phyloP scores from a whole-genome alignment of 1,140 invertebrate species.

The Scylla paramamosain region DNA sequence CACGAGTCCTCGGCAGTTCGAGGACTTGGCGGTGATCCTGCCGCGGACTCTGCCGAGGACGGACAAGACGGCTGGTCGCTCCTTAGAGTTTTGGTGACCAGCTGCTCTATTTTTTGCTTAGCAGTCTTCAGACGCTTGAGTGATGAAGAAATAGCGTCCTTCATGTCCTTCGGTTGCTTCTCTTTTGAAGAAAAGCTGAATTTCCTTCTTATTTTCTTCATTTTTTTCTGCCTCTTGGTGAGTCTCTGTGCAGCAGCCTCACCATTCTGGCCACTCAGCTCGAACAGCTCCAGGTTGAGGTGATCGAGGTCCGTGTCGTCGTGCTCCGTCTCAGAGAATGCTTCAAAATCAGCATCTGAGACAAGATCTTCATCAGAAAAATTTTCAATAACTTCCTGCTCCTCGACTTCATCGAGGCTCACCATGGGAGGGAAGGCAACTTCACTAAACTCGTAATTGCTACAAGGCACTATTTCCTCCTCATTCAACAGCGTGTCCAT shows the following conservation, averaged over 20 bases:
- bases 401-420: constrained; percentile 61
- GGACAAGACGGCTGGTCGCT: constrained; percentile 37
- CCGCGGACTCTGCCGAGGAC: constrained; percentile 65
- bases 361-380: constrained; percentile 75
- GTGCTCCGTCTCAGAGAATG: constrained; percentile 75
- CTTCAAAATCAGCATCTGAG: constrained; percentile 71
- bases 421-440: constrained; percentile 64
- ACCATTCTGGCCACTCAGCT: constrained; percentile 29
- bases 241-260: constrained; percentile 61
- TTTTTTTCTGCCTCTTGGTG: constrained; percentile 67
- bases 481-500: constrained; percentile 54
- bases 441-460: constrained; percentile 73
- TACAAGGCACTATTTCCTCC: constrained; percentile 72
- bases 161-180: constrained; percentile 74
- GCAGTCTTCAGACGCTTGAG: constrained; percentile 73
- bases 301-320: constrained; percentile 76
- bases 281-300: constrained; percentile 75
- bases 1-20: background rate
- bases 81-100: constrained; percentile 70
- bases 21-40: background rate
- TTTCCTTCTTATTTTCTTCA: constrained; percentile 74
- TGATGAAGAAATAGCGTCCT: constrained; percentile 71
- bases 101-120: constrained; percentile 73
- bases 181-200: constrained; percentile 75
- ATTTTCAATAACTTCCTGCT: constrained; percentile 73